Percentiles rank a stretch among this genome's conserved stretches.
These are phyloP conservation scores for Rhamphomyia laevipes DNA, from an alignment of 2,888 invertebrate genomes.

Conservation along the genomic window DNA sequence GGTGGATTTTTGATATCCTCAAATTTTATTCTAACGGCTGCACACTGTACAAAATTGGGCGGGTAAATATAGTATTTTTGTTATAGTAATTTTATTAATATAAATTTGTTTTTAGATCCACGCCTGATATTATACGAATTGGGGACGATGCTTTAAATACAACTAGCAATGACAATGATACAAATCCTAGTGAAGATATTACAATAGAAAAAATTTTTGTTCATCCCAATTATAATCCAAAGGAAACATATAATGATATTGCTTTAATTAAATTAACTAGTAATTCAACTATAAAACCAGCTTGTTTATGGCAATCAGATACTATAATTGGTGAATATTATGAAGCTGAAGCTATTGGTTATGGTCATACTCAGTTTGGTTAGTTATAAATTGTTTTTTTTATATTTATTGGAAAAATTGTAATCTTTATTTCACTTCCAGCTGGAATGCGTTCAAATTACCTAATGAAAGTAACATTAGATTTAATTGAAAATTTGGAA, in stretches of 20 bases:
- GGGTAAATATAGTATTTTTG: slow-evolving; percentile 19
- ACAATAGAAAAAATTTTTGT: slow-evolving; percentile 24
- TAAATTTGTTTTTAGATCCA: slow-evolving; percentile 5
- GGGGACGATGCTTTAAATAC: slow-evolving; percentile 22
- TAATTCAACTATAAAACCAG: not conserved
- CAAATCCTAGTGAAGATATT: not conserved
- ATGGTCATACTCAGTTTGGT: slow-evolving; percentile 4
- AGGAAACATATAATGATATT: slow-evolving; percentile 41
- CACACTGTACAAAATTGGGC: slow-evolving; percentile 28
- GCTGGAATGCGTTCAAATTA: not conserved
- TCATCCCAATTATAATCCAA: slow-evolving; percentile 36
- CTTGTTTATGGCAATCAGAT: not conserved
- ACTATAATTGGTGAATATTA: not conserved
- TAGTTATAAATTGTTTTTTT: not conserved
- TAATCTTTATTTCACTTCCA: not conserved
- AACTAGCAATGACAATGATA: slow-evolving; percentile 18
- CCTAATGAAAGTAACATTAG: not conserved
- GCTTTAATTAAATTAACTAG: slow-evolving; percentile 33
- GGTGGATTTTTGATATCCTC: slow-evolving; percentile 34
- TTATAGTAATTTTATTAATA: not conserved
- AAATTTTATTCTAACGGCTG: slow-evolving; percentile 29
- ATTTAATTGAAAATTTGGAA: not conserved
- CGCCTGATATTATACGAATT: slow-evolving; percentile 17
- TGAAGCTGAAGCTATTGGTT: slow-evolving; percentile 15
- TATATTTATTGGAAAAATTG: not conserved